Conservation (phyloP, 1,140 invertebrate species). For the Drosophila fuyamai region DNA sequence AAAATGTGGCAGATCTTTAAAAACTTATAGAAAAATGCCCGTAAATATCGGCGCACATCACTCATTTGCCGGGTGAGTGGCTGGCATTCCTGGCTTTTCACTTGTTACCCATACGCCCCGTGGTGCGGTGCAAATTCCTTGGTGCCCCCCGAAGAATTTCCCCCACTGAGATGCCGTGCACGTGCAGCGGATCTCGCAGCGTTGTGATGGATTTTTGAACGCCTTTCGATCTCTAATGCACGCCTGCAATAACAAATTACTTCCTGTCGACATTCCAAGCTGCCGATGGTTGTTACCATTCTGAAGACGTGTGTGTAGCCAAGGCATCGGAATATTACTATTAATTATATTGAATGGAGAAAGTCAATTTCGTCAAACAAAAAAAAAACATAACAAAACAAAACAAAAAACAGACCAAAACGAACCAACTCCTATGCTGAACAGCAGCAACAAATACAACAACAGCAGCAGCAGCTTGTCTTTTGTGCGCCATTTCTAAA, state of each 20-base stretch:
- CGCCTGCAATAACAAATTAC: constrained; percentile 77
- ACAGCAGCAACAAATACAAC: constrained; percentile 11
- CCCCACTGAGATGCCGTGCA: constrained; percentile 41
- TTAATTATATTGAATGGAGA: constrained; percentile 83
- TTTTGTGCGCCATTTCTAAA: constrained; percentile 80
- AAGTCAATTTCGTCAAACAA: constrained; percentile 80
- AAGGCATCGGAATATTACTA: constrained; percentile 74
- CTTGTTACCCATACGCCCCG: constrained; percentile 80
- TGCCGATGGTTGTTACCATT: constrained; percentile 58
- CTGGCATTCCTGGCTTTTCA: constrained; percentile 70
- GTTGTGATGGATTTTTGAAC: constrained; percentile 21
- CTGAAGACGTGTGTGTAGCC: constrained; percentile 61
- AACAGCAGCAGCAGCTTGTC: constrained; percentile 33
- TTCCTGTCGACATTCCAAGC: constrained; percentile 62
- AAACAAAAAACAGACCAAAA: constrained; percentile 20
- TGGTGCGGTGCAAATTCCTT: constrained; percentile 70
- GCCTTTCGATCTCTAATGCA: constrained; percentile 55
- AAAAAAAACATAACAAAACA: constrained; percentile 21
- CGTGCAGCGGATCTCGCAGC: constrained; percentile 39
- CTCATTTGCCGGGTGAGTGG: constrained; percentile 55
- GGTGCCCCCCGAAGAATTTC: constrained; percentile 17
- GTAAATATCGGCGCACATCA: constrained; percentile 33
- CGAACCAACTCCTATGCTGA: constrained; percentile 45
- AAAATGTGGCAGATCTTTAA: constrained; percentile 26
- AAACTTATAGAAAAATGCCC: constrained; percentile 21